A percentile compares a stretch with the other conserved stretches of the same genome.
These are phyloP conservation scores for Spodoptera exigua DNA, from an alignment of 2,888 invertebrate species.

Conservation along the genomic window DNA sequence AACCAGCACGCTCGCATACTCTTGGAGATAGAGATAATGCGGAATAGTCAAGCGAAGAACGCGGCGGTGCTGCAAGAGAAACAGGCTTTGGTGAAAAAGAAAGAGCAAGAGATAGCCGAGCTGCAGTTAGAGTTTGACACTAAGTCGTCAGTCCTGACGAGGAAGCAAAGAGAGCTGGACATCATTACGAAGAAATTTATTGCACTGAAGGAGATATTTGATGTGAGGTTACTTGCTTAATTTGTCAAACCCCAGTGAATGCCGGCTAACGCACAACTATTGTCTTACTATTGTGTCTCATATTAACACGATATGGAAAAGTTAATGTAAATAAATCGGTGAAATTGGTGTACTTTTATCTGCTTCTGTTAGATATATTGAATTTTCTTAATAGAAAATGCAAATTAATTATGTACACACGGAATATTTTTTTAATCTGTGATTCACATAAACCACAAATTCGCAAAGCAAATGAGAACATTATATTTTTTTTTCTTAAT, in stretches of 20 bases:
- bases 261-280: too few species aligned
- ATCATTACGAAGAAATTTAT: slow-evolving; percentile 75
- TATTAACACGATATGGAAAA: too few species aligned
- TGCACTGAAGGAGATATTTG: slow-evolving; percentile 78
- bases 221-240: slow-evolving; percentile 73
- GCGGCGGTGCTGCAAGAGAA: slow-evolving; percentile 72
- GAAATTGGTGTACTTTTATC: too few species aligned
- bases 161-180: slow-evolving; percentile 82
- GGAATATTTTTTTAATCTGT: too few species aligned
- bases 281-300: too few species aligned
- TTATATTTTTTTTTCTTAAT: background rate
- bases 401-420: too few species aligned
- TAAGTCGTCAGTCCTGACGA: slow-evolving; percentile 69
- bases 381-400: too few species aligned
- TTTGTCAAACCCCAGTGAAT: too few species aligned
- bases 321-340: too few species aligned
- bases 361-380: too few species aligned
- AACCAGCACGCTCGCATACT: slow-evolving; percentile 89
- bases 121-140: slow-evolving; percentile 76
- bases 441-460: too few species aligned
- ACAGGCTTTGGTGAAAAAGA: slow-evolving; percentile 68
- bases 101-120: slow-evolving; percentile 75
- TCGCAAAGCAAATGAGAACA: too few species aligned
- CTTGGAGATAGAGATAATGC: slow-evolving; percentile 89
- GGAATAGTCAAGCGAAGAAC: slow-evolving; percentile 78